phyloP scores from a whole-genome alignment of 2,797 vertebrate species.

The Remorina albescens region DNA sequence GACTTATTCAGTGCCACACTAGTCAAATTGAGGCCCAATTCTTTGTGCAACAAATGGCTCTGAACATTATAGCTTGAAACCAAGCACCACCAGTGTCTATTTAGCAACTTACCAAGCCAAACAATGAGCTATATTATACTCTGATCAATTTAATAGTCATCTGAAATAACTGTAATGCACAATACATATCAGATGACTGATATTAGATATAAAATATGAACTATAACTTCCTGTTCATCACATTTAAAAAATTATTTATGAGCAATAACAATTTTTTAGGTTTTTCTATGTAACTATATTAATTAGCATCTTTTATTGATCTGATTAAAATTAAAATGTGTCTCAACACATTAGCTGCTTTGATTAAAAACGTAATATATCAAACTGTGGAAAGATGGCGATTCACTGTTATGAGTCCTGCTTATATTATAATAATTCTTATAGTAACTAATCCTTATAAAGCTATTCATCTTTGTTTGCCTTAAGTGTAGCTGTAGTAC shows the following conservation, averaged over 20 bases:
- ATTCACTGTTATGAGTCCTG: neutral
- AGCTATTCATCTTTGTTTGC: neutral
- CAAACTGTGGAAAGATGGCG: neutral
- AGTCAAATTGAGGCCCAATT: constrained; percentile 55
- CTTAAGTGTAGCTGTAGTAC: neutral
- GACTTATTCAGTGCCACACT: constrained; percentile 63
- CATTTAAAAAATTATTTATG: constrained; percentile 2
- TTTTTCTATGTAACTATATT: neutral
- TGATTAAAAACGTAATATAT: neutral
- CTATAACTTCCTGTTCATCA: constrained; percentile 23
- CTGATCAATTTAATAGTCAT: constrained; percentile 59
- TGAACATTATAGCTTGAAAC: constrained; percentile 74
- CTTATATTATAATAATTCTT: neutral
- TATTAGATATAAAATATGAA: constrained; percentile 45
- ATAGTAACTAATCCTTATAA: no score
- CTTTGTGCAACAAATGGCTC: constrained; percentile 67
- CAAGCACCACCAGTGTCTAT: constrained; percentile 56
- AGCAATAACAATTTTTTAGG: neutral
- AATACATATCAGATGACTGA: constrained; percentile 41
- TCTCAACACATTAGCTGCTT: neutral
- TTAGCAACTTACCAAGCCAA: constrained; percentile 61
- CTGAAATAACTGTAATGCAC: constrained; percentile 58
- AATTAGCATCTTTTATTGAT: constrained; percentile 8
- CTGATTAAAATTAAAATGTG: constrained; percentile 5
- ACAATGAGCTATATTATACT: constrained; percentile 58